These are phyloP conservation scores for Idaea aversata DNA, from an alignment of 2,888 invertebrate genomes.

Conservation along the genomic window DNA sequence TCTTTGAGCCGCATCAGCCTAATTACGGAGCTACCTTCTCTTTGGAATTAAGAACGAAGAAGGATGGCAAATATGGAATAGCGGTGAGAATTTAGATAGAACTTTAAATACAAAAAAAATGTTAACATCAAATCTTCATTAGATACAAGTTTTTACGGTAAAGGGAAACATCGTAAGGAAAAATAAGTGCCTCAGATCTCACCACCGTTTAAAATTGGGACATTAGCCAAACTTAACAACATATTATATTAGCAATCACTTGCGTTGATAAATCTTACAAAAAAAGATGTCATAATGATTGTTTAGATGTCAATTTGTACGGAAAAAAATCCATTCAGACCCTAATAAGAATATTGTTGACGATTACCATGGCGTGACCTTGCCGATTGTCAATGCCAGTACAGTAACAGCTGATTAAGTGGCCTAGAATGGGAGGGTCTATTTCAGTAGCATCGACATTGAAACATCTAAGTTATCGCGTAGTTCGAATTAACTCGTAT, in stretches of 20 bases:
- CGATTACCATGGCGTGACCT: slow-evolving; percentile 6
- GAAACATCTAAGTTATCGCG: not conserved
- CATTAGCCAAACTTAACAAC: too few relatives aligned
- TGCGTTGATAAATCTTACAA: not conserved
- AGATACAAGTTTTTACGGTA: too few relatives aligned
- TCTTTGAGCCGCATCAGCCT: slow-evolving; percentile 80
- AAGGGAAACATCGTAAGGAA: not conserved
- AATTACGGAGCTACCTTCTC: slow-evolving; percentile 78
- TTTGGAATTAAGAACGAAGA: slow-evolving; percentile 70
- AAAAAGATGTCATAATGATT: not conserved
- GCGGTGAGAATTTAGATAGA: slow-evolving; percentile 50
- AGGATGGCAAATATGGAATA: slow-evolving; percentile 59
- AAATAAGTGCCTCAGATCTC: too few relatives aligned
- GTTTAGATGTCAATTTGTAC: not conserved
- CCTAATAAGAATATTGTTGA: not conserved
- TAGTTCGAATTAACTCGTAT: not conserved
- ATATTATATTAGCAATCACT: not conserved
- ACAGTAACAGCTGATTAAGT: slow-evolving; percentile 4
- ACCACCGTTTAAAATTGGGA: too few relatives aligned
- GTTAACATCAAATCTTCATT: too few relatives aligned
- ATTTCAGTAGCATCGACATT: not conserved
- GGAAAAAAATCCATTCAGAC: not conserved
- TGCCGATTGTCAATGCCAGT: slow-evolving; percentile 10
- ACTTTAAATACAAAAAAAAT: not conserved
- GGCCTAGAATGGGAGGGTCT: not conserved